phyloP scores from a whole-genome alignment of 2,797 vertebrate genomes.

The Odontamblyopus rebecca region DNA sequence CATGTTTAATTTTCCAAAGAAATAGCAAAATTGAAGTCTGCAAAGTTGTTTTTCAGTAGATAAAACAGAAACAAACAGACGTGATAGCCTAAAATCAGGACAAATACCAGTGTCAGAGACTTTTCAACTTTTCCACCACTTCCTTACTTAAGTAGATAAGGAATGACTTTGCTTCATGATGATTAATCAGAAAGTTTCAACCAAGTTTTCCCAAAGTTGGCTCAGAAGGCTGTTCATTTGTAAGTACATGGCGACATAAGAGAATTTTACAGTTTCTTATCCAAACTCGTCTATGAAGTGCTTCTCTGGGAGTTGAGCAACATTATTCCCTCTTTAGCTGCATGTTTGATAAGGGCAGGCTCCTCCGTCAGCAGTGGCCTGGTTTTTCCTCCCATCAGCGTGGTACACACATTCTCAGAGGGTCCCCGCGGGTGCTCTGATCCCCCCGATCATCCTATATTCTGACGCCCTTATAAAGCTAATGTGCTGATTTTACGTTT shows the following conservation, averaged over 20 bases:
- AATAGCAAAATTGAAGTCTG: too few relatives aligned
- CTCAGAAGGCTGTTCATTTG: constrained; percentile 34
- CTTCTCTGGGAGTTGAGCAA: constrained; percentile 54
- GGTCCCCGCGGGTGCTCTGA: constrained; percentile 68
- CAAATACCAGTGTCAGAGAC: too few relatives aligned
- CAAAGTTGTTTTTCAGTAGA: too few relatives aligned
- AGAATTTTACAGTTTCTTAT: constrained; percentile 26
- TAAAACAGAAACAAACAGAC: too few relatives aligned
- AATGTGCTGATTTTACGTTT: constrained; percentile 83
- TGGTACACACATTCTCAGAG: constrained; percentile 64
- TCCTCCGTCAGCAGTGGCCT: constrained; percentile 67
- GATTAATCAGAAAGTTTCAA: constrained; percentile 21
- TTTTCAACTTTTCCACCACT: too few relatives aligned
- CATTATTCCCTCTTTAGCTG: constrained; percentile 50
- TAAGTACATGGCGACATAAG: constrained; percentile 17
- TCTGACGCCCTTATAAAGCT: constrained; percentile 79
- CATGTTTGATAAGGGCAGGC: constrained; percentile 63
- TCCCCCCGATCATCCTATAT: constrained; percentile 76
- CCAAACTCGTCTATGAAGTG: constrained; percentile 41
- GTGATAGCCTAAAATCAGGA: too few relatives aligned
- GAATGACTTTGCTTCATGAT: not conserved
- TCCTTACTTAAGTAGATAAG: not conserved
- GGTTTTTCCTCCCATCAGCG: constrained; percentile 59
- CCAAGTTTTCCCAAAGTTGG: constrained; percentile 42
- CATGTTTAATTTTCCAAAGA: too few relatives aligned